Evolutionary conservation across 2,888 invertebrate species (phyloP).

Genomic region (Hirudinaria manillensis): DNA sequence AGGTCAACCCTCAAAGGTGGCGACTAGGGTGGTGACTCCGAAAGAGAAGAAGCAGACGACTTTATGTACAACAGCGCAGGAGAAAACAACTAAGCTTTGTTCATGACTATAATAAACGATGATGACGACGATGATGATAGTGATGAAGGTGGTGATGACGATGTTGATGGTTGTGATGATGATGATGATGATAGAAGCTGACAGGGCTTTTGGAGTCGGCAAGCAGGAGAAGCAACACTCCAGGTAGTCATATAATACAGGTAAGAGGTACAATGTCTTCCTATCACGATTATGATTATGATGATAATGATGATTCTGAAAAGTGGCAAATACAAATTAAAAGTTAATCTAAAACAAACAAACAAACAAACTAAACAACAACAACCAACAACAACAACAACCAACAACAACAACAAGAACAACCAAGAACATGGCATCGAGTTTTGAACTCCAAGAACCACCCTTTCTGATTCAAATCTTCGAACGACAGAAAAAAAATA

Average conservation of each 20-base stretch:
- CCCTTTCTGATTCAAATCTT: too few species aligned
- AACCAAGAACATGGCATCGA: too few species aligned
- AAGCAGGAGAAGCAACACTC: background rate
- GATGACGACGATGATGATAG: conserved; percentile 17
- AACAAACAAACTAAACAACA: background rate
- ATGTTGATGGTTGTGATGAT: conserved; percentile 16
- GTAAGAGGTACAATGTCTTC: background rate
- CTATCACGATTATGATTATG: background rate
- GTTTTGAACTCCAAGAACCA: too few species aligned
- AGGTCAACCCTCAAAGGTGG: background rate
- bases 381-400: background rate
- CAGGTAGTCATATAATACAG: too few species aligned
- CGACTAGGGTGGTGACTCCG: background rate
- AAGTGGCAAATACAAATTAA: background rate
- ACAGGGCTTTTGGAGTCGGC: too few species aligned
- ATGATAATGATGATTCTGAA: background rate
- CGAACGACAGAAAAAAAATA: too few species aligned
- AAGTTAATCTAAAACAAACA: background rate
- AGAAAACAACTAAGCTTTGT: too few species aligned
- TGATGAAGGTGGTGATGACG: conserved; percentile 26
- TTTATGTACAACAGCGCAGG: too few species aligned
- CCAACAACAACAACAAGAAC: too few species aligned
- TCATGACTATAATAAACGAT: too few species aligned
- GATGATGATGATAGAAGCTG: conserved; percentile 5
- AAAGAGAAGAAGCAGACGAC: background rate